Evolutionary conservation across 2,888 invertebrate species (phyloP), one percentile per base, ranked within the genome.

Genomic region (Temnothorax rugatulus): DNA sequence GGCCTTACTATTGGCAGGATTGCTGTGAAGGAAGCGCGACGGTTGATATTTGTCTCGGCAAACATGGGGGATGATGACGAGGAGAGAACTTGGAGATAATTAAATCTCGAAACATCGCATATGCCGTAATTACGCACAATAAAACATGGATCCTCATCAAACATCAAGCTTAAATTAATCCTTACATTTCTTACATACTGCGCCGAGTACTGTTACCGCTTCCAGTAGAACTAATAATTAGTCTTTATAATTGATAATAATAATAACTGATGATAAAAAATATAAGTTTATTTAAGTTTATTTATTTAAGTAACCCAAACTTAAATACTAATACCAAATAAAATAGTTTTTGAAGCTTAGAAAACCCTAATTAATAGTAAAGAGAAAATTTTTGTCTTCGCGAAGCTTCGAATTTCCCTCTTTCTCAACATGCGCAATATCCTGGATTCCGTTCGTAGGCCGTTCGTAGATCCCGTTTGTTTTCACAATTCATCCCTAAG

Each of bases 61-160:
- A 81, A 61, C 47, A 59, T 9, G 66, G n/a, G n/a, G 9, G 18
- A 38, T n/a, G 41, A 47, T 15, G 21, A 21, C 13, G 74, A 47
- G 44, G 25, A 25, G 73, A 25, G 47, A 79, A 73, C 47, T 73
- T 47, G 34, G 38, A 73, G 74, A 73, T 79, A 79, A 79, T 79
- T 79, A 79, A 73, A 79, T 79, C 73, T 61, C 64, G 18, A 59
- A 47, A 34, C 59, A 47, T 79, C 47, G 57, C 44, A 8, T 44
- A 25, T 79, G 47, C 25, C 57, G 18, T 52, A 79, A 71, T 79
- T 57, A 69, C 18, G 73, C 34, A 57, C 59, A 82, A 84, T 77
- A 86, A 88, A 85, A 87, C 76, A 54, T 44, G 74, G 73, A 87
- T 88, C 83, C 75, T 86, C 82, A 50, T 52, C 77, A 83, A 57